A percentile compares a stretch with the other conserved stretches of the same genome.
Evolutionary conservation across 2,888 invertebrate species (phyloP).

Genomic region (Eupelmus urozonus): DNA sequence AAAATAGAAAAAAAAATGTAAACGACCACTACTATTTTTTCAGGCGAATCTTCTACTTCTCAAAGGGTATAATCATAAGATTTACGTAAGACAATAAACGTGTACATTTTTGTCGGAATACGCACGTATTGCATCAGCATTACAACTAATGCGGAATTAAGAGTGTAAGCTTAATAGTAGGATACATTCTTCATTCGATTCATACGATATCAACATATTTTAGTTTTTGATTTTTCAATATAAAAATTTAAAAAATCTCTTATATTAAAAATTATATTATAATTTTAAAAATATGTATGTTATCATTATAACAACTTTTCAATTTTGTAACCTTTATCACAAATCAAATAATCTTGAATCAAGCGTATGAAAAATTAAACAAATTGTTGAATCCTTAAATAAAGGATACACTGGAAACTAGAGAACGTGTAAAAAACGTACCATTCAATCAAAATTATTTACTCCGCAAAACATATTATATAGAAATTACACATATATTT

Average conservation of each 20-base stretch:
- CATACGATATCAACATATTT: no score
- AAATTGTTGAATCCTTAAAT: conserved; percentile 9
- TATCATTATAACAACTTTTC: no score
- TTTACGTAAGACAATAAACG: conserved; percentile 57
- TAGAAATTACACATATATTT: conserved; percentile 35
- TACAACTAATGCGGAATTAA: conserved; percentile 32
- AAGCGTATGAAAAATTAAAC: not conserved
- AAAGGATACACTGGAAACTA: not conserved
- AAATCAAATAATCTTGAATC: not conserved
- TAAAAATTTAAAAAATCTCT: no score
- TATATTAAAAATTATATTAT: no score
- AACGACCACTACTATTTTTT: conserved; percentile 46
- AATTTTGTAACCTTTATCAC: conserved; percentile 6
- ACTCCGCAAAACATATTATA: conserved; percentile 23
- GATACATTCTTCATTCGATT: no score
- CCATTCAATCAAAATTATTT: conserved; percentile 35
- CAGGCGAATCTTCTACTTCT: conserved; percentile 30
- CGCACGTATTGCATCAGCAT: conserved; percentile 8
- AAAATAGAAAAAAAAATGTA: not conserved
- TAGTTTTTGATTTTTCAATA: no score
- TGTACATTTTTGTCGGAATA: conserved; percentile 39
- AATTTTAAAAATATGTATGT: not conserved
- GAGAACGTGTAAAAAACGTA: conserved; percentile 18
- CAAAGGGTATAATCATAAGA: conserved; percentile 37
- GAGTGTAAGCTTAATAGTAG: no score